Evolutionary conservation across 1,140 invertebrate genomes (phyloP), one percentile per base, ranked within the genome.

Genomic region (Cardiocondyla obscurior): DNA sequence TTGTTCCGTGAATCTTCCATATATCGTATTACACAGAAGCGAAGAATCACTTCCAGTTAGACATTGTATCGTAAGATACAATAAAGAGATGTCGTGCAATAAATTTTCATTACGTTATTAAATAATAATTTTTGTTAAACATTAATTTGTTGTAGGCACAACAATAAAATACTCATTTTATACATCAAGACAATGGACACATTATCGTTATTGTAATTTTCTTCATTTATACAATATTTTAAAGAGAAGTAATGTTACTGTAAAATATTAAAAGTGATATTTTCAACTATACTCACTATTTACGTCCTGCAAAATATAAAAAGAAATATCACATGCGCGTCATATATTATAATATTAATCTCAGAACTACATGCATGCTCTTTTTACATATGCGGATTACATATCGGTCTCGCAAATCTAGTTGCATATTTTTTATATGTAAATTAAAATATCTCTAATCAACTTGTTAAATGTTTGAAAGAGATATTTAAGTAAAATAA

Each of bases 1-100:
- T 16, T 64, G 53, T 46, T 84, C 72, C 60, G 74, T 57, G 25
- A 55, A 81, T 62, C 36, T 84, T 86, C 44, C 81, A 51, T 62
- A 51, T 64, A 67, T 30, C 3, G 62, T 67, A 77, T 77, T n/a
- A n/a, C 33, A n/a, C 30, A 28, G 6, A 30, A 69, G 12, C 46
- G 19, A 22, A 55, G 33, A 51, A 58, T 49, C 58, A 51, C 16
- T 53, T 67, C 14, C 22, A 30, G 22, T 39, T 30, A 36, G 49
- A 36, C 72, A 30, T 36, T 22, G 8, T 16, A 36, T 14, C 42
- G 6, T 39, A 39, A 36, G 14, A 12, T 36, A 49, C 12, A 62
- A 76, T 28, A 33, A 36, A 49, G 14, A 49, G 19, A 25, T 39
- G 51, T 77, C 19, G 6, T 10, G 6, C 36, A 53, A 33, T 30